phyloP scores from a whole-genome alignment of 2,888 invertebrate genomes.

The Seira sanloemensis region DNA sequence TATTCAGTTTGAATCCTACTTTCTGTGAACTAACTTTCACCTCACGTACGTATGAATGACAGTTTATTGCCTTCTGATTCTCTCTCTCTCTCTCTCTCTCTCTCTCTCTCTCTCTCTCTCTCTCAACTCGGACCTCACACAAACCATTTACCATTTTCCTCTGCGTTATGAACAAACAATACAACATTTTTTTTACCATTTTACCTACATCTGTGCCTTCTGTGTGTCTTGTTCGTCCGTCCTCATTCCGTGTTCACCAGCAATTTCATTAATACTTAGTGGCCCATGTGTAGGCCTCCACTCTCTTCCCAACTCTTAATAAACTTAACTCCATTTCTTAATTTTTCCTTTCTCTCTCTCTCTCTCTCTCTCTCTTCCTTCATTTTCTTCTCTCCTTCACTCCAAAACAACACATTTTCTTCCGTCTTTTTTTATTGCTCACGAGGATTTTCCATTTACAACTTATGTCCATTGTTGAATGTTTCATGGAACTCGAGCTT shows the following conservation, averaged over 20 bases:
- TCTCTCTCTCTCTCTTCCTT: background rate
- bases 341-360: background rate
- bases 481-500: background rate
- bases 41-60: too few relatives aligned
- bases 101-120: too few relatives aligned
- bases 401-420: background rate
- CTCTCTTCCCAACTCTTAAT: background rate
- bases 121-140: too few relatives aligned
- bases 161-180: too few relatives aligned
- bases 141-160: background rate
- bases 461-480: constrained; percentile 13
- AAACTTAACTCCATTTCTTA: background rate
- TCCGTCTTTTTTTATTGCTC: background rate
- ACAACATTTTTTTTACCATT: background rate
- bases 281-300: background rate
- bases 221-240: background rate
- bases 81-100: too few relatives aligned
- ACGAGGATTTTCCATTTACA: constrained; percentile 7
- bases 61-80: background rate
- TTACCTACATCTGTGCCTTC: too few relatives aligned
- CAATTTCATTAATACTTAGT: constrained; percentile 14
- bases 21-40: too few relatives aligned
- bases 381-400: background rate
- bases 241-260: constrained; percentile 6
- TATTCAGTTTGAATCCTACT: too few relatives aligned